Conservation (phyloP, 1,140 invertebrate genomes). For the Babylonia areolata region DNA sequence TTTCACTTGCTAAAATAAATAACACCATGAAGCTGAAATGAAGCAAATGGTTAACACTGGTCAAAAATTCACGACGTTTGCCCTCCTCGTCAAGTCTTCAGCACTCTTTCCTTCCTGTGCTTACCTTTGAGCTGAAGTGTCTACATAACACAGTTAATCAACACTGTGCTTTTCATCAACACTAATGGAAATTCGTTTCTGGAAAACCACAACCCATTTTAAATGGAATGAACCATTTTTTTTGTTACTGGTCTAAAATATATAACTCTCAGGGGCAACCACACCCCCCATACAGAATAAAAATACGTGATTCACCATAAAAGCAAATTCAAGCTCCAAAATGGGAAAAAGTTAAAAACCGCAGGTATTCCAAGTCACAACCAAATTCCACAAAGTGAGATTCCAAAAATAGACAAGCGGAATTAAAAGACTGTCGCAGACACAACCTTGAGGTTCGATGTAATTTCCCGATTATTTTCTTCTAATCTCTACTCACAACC, state of each 20-base stretch:
- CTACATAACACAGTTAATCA: neutral
- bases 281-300: neutral
- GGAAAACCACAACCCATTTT: constrained; percentile 24
- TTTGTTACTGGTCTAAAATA: neutral
- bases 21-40: no score
- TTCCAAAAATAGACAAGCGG: constrained; percentile 12
- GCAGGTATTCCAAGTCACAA: constrained; percentile 1
- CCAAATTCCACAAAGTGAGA: neutral
- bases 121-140: neutral
- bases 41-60: no score
- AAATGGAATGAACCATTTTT: constrained; percentile 22
- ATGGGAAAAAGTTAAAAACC: neutral
- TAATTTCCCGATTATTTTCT: neutral
- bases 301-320: neutral
- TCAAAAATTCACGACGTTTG: no score
- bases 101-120: no score
- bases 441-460: constrained; percentile 1
- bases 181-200: neutral
- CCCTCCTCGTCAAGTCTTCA: neutral
- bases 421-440: neutral
- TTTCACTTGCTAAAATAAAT: no score
- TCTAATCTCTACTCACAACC: neutral
- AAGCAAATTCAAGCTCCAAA: neutral
- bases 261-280: neutral
- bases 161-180: neutral